Base-by-base conservation (phyloP, 2,797 vertebrate species). In the Australoheros facetus region DNA sequence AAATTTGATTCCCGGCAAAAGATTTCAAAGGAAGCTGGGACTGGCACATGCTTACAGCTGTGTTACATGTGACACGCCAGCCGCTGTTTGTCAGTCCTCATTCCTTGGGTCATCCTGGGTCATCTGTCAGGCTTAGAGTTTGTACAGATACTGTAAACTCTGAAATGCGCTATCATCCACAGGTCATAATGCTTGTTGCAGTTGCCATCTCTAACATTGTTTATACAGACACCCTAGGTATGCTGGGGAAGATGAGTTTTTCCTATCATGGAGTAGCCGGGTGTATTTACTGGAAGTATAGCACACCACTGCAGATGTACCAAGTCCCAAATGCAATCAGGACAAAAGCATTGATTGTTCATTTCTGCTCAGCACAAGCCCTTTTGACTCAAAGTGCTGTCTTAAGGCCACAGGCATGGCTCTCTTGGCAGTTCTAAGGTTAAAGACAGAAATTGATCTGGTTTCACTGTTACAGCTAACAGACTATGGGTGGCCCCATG, bases 231-330 rank as follows among this genome's bases (percentile, higher is more conserved):
- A 16, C 3, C 21, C n/a, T 26, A n/a, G 23, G 72, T 39, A 66
- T 66, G 75, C 3, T 56, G 45, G 11, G 14, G 23, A 71, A 57
- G 34, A 57, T 4, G 9, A 62, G 42, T 54, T 57, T 37, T 66
- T 75, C 28, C 32, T 78, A 48, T 79, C 69, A 7, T 39, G 9
- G 30, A 71, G 71, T 75, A 54, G 73, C 55, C 56, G 34, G 74
- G 13, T 64, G 17, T 66, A 57, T 85, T 87, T 59, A 74, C 60
- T 76, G 42, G 59, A 79, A 71, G 64, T 21, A 37, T 42, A 80
- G 39, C 13, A 23, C 34, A 58, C 34, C 42, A 54, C 45, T 79
- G 77, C 59, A 75, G 57, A 87, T 73, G 17, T 66, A 69, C 45
- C 4, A 21, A 76, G 23, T 42, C 76, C 19, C 45, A 76, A 75